Evolutionary conservation across 1,140 invertebrate genomes (phyloP), one percentile per base, ranked within the genome.

Genomic region (Mactra quadrangularis): DNA sequence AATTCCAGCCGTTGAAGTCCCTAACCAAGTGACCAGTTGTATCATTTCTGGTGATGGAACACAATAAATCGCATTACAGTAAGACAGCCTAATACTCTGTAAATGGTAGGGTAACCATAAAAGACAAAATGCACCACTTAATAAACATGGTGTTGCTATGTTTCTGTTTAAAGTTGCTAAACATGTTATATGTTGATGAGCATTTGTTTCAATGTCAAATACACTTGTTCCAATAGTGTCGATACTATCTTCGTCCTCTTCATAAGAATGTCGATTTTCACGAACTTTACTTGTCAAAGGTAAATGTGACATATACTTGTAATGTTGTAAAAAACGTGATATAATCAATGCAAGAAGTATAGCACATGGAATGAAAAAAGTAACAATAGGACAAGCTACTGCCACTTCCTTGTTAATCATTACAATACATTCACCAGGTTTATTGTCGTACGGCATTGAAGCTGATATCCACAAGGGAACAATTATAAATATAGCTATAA

Each of bases 41-140:
- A 31, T 79, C 22, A 79, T 19, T 9, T 45, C 76, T 9, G 25
- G 22, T 3, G 76, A 68, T 13, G 52, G 64, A 35, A 53, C 27
- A 33, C 76, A 79, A n/a, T 27, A 55, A 22, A 38, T 27, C 0
- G 33, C 25, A 7, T 70, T 19, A 45, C 76, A 79, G 19, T 68
- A 41, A 11, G 76, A 50, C n/a, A 68, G 57, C n/a, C 68, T n/a
- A 7, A 79, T 41, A 27, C 76, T 79, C 0, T 68, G 41, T 31
- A 62, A 68, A 62, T 79, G 76, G 47, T 55, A 79, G 1, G 76
- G 76, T 17, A 79, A 79, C 76, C 76, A 79, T 52, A 79, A 53
- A 3, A 27, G 22, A 13, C 45, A 25, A 45, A 66, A 55, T 0
- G 45, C 17, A 13, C 47, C n/a, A 31, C 55, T 79, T 22, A 70